Evolutionary conservation across 2,888 invertebrate genomes (phyloP), one percentile per base, ranked within the genome.

Genomic region (Antheraea yamamai): DNA sequence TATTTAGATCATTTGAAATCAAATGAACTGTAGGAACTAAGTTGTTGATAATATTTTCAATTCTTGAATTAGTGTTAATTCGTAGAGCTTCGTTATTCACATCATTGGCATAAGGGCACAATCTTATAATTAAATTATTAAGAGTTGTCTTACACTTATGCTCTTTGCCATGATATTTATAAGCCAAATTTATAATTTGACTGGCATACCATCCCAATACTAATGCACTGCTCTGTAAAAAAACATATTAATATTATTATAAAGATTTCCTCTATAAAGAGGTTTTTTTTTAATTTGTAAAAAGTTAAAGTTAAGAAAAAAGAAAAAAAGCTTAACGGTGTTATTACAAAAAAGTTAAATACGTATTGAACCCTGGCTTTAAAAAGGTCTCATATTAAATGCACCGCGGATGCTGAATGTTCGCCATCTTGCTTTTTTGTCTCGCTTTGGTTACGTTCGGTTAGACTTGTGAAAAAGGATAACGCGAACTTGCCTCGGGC

Each of bases 161-260:
- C 51, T 80, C 80, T 73, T 81, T 83, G 26, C 79, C 77, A 75
- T 87, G 83, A 74, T 83, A 86, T 80, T 93, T 94, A 64, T 88
- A 79, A 73, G 91, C 94, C 70, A 93, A 81, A 80, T 93, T 91
- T 72, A 96, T 87, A 1, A 96, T 88, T 81, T 96, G 96, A 82
- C 95, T 96, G 30, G 96, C 93, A 76, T 96, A 95, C 96, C 96
- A 96, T 70, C 96, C 96, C 77, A 96, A 85, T 23, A 96, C 95
- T 72, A 96, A 84, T 26, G 95, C 95, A 81, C 96, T 95, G 80
- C 96, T 96, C 96, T 96, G 91, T 77, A 91, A 77, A 51, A 30
- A 76, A 68, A 39, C 16, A 66, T 12, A 66, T 66, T 23, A 47
- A 12, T 16, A 30, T 16, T 30, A 4, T 14, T 64, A 64, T 64